phyloP scores from a whole-genome alignment of 1,140 invertebrate genomes.

The Drosophila cardini region DNA sequence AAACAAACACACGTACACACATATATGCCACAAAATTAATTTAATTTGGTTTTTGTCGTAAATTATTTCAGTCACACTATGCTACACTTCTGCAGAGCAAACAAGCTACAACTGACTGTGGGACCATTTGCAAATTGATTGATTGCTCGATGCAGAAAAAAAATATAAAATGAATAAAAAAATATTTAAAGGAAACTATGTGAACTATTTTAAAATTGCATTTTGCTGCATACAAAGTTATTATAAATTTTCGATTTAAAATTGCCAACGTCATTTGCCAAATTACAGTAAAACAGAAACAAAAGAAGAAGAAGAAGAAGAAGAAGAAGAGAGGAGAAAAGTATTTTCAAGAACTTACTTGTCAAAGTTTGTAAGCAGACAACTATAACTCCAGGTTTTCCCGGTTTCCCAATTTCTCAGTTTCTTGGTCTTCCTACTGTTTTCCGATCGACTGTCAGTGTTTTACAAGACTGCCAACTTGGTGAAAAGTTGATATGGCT shows the following conservation, averaged over 20 bases:
- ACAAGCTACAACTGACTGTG: conserved; percentile 5
- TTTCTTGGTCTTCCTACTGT: background rate
- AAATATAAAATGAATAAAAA: too few species aligned
- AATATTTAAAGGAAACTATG: background rate
- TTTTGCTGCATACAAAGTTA: conserved; percentile 1
- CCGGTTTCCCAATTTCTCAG: too few species aligned
- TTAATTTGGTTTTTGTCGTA: background rate
- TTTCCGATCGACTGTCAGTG: conserved; percentile 22
- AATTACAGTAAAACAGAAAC: background rate
- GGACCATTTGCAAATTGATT: conserved; percentile 19
- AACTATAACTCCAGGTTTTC: background rate
- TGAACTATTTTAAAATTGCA: background rate
- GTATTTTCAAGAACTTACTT: conserved; percentile 8
- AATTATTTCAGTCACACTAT: background rate
- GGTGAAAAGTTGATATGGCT: conserved; percentile 14
- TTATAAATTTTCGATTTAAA: background rate
- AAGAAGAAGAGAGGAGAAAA: too few species aligned
- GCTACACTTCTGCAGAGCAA: background rate
- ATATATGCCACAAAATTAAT: too few species aligned
- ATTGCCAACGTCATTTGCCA: background rate
- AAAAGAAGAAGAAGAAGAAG: too few species aligned
- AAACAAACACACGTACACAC: too few species aligned
- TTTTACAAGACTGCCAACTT: conserved; percentile 17
- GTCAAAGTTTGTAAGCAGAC: background rate
- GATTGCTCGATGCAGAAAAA: conserved; percentile 9